phyloP scores from a whole-genome alignment of 2,888 invertebrate genomes.

The Cordylochernes scorpioides region DNA sequence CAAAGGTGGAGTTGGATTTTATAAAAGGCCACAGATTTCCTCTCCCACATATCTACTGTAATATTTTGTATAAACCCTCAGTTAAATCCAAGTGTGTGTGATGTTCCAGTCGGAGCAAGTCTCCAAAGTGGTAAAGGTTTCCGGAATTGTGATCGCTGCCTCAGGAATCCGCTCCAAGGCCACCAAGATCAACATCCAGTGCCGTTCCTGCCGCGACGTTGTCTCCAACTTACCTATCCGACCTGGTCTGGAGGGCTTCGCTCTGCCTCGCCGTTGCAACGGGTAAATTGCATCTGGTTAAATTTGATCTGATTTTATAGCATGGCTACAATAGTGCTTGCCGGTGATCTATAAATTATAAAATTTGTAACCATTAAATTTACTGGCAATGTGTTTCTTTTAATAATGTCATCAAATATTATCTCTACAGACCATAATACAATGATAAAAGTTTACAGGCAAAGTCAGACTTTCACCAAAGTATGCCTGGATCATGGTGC shows the following conservation, averaged over 20 bases:
- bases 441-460: too few species aligned
- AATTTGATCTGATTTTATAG: not conserved
- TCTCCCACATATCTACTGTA: too few species aligned
- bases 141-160: constrained; percentile 79
- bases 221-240: constrained; percentile 68
- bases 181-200: constrained; percentile 77
- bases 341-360: not conserved
- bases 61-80: too few species aligned
- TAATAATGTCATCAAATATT: too few species aligned
- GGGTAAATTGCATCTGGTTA: constrained; percentile 33
- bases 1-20: too few species aligned
- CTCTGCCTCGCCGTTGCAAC: constrained; percentile 73
- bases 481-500: too few species aligned
- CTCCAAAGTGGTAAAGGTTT: constrained; percentile 70
- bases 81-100: too few species aligned
- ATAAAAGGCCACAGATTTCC: too few species aligned
- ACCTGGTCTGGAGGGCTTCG: constrained; percentile 84
- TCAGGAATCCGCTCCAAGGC: constrained; percentile 86
- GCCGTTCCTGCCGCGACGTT: constrained; percentile 65
- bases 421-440: too few species aligned
- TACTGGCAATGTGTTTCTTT: too few species aligned
- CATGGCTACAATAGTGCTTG: not conserved
- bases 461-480: too few species aligned
- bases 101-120: constrained; percentile 56
- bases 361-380: too few species aligned